These are phyloP conservation scores for Cotesia chilonis DNA, from an alignment of 1,140 invertebrate species.

Conservation along the genomic window DNA sequence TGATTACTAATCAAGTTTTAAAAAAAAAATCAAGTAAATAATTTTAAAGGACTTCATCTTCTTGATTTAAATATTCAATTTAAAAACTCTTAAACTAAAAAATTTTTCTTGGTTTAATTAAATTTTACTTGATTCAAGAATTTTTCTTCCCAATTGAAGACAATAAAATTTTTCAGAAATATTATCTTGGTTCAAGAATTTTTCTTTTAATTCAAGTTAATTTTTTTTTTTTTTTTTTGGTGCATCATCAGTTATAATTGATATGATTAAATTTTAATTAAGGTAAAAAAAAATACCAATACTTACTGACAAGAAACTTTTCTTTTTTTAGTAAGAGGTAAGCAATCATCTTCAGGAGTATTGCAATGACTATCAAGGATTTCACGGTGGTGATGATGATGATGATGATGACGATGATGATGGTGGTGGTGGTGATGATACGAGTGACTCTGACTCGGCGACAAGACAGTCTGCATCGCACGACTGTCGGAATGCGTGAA, in stretches of 20 bases:
- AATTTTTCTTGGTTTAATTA: neutral
- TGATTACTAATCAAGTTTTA: slow-evolving; percentile 47
- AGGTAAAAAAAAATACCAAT: neutral
- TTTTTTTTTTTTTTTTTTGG: neutral
- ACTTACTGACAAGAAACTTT: slow-evolving; percentile 60
- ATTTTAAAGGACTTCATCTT: neutral
- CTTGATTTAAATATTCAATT: too few relatives aligned
- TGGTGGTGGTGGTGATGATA: slow-evolving; percentile 50
- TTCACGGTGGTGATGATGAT: slow-evolving; percentile 51
- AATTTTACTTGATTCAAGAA: too few relatives aligned
- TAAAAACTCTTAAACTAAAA: neutral
- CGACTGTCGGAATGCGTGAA: neutral
- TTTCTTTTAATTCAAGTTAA: too few relatives aligned
- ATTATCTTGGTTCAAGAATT: too few relatives aligned
- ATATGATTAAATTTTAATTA: neutral
- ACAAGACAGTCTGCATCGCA: slow-evolving; percentile 39
- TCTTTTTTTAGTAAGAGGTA: slow-evolving; percentile 50
- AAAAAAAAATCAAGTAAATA: neutral
- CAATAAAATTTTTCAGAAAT: too few relatives aligned
- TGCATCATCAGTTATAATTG: neutral
- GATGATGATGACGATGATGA: slow-evolving; percentile 46
- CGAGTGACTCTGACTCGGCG: slow-evolving; percentile 51
- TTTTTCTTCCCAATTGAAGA: too few relatives aligned
- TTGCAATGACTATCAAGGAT: slow-evolving; percentile 41
- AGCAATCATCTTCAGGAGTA: slow-evolving; percentile 46